Conservation (phyloP, 2,113 vertebrate species). For the Phylloscopus trochilus region DNA sequence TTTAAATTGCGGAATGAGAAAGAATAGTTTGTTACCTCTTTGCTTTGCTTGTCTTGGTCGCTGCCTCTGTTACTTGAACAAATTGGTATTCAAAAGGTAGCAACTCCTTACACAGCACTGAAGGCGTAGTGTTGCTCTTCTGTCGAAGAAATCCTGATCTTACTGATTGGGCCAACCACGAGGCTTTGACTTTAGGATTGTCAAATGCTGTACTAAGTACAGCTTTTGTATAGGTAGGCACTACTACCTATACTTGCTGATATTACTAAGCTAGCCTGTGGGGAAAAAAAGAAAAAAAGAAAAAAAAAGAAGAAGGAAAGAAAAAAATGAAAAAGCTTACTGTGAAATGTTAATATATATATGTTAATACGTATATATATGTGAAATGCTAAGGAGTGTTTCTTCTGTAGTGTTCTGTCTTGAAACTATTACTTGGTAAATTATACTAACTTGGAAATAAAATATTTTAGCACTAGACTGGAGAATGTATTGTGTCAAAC, state of each 20-base stretch:
- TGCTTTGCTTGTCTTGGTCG: neutral
- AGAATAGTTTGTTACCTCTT: neutral
- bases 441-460: neutral
- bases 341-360: neutral
- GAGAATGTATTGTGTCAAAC: neutral
- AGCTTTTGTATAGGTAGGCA: neutral
- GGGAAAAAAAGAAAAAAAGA: neutral
- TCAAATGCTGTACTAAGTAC: neutral
- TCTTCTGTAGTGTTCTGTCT: neutral
- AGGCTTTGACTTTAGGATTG: neutral
- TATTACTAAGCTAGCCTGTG: neutral
- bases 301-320: no score
- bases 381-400: neutral
- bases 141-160: neutral
- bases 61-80: neutral
- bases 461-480: neutral
- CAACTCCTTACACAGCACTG: neutral
- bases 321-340: neutral
- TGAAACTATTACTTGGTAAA: neutral
- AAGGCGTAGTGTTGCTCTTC: neutral
- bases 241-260: no score
- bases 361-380: no score
- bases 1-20: neutral
- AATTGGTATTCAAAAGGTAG: neutral
- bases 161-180: neutral